A percentile compares a stretch with the other conserved stretches of the same genome.
These are phyloP conservation scores for Zeuzera pyrina DNA, from an alignment of 2,888 invertebrate genomes.

Conservation along the genomic window DNA sequence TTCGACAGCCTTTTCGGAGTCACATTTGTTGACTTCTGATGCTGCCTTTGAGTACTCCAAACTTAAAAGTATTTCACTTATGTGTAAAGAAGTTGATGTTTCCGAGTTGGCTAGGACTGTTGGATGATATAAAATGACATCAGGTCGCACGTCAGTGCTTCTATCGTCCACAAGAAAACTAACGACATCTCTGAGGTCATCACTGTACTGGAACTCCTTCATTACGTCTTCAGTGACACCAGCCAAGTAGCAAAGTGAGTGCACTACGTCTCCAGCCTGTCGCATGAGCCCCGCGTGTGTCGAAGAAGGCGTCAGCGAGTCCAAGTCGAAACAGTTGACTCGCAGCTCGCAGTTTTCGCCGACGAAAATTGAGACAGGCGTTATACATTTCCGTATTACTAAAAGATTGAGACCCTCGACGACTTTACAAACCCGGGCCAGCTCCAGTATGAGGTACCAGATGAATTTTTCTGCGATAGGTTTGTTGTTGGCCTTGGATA, in stretches of 20 bases:
- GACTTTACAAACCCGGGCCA: slow-evolving; percentile 42
- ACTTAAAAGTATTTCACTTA: slow-evolving; percentile 39
- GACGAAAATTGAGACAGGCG: slow-evolving; percentile 41
- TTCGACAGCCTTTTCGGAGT: slow-evolving; percentile 57
- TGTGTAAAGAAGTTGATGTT: slow-evolving; percentile 25
- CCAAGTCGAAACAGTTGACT: slow-evolving; percentile 52
- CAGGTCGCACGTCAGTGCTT: slow-evolving; percentile 39
- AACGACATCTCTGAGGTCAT: slow-evolving; percentile 50
- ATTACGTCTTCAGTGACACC: slow-evolving; percentile 24
- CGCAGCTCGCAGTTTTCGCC: slow-evolving; percentile 44
- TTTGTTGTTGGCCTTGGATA: slow-evolving; percentile 39
- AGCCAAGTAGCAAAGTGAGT: slow-evolving; percentile 29
- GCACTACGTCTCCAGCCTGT: slow-evolving; percentile 45
- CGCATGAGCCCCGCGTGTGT: slow-evolving; percentile 27
- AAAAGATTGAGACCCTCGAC: slow-evolving; percentile 36
- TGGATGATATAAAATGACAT: slow-evolving; percentile 60
- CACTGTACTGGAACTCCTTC: slow-evolving; percentile 42
- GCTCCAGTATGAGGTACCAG: slow-evolving; percentile 53
- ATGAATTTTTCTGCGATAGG: slow-evolving; percentile 51
- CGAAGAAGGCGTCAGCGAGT: slow-evolving; percentile 9
- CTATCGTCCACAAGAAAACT: slow-evolving; percentile 45
- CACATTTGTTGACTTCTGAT: slow-evolving; percentile 53
- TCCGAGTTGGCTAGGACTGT: slow-evolving; percentile 60
- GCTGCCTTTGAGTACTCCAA: slow-evolving; percentile 20
- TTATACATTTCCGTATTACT: slow-evolving; percentile 42